phyloP scores from a whole-genome alignment of 1,140 invertebrate species.

The Hycleus cichorii region DNA sequence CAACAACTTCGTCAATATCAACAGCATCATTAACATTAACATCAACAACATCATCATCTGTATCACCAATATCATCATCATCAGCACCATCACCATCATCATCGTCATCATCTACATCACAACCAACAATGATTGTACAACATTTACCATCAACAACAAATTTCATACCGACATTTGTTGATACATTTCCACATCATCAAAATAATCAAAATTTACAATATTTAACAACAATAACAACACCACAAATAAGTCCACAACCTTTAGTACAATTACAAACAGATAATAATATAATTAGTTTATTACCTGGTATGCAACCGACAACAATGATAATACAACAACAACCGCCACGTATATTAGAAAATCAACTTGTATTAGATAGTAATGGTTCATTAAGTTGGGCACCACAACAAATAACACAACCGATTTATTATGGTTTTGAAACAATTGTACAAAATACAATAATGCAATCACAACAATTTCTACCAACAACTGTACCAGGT shows the following conservation, averaged over 20 bases:
- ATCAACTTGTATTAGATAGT: conserved; percentile 36
- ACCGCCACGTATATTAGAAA: conserved; percentile 28
- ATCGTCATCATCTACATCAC: background rate
- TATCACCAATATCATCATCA: no score
- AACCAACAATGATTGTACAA: conserved; percentile 47
- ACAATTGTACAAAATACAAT: conserved; percentile 79
- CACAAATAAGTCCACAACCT: conserved; percentile 41
- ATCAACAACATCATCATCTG: no score
- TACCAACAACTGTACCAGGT: conserved; percentile 66
- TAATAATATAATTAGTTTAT: conserved; percentile 56
- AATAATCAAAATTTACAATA: conserved; percentile 62
- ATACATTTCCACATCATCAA: conserved; percentile 50
- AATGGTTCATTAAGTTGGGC: conserved; percentile 38
- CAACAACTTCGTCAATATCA: no score
- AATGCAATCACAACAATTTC: conserved; percentile 75
- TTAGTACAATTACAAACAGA: conserved; percentile 47
- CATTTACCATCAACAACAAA: conserved; percentile 56
- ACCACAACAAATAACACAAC: conserved; percentile 45
- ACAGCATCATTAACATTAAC: background rate
- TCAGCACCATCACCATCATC: background rate
- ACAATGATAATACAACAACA: conserved; percentile 34
- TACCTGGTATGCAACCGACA: conserved; percentile 54
- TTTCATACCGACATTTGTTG: conserved; percentile 60
- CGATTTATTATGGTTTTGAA: conserved; percentile 72
- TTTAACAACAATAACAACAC: conserved; percentile 54